Evolutionary conservation across 2,797 vertebrate species (phyloP).

Genomic region (Mus minutoides): DNA sequence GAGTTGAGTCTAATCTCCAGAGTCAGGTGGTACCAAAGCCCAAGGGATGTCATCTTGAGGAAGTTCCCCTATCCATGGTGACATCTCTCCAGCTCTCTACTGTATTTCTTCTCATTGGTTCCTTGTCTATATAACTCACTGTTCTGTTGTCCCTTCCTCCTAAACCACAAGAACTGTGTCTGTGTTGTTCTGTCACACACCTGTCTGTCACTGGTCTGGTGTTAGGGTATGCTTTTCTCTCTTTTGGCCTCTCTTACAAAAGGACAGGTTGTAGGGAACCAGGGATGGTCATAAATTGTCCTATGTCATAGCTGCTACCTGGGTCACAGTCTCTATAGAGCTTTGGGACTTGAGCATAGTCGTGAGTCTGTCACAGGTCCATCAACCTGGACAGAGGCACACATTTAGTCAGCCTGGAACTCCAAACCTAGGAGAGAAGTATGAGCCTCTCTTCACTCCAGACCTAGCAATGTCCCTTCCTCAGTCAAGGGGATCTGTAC

Average conservation of each 20-base stretch:
- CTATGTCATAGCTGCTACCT: not conserved
- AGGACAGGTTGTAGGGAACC: not conserved
- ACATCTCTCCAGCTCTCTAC: not conserved
- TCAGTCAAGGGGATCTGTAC: not conserved
- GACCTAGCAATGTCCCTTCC: not conserved
- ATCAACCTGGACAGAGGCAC: not conserved
- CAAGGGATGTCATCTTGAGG: not conserved
- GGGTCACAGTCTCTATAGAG: not conserved
- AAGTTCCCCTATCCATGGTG: not conserved
- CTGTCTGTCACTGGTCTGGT: not conserved
- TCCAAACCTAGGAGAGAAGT: not conserved
- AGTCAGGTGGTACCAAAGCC: not conserved
- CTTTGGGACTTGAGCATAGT: not conserved
- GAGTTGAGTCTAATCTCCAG: not conserved
- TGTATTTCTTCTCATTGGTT: too few species aligned
- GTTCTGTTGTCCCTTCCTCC: not conserved
- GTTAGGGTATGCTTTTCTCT: not conserved
- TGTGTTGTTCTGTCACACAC: not conserved
- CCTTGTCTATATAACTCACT: not conserved
- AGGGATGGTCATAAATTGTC: not conserved
- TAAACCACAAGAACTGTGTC: not conserved
- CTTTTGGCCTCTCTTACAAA: constrained; percentile 24
- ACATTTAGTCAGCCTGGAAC: not conserved
- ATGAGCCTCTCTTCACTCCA: not conserved
- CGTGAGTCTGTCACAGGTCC: not conserved